Base-by-base conservation (phyloP, 2,113 vertebrate genomes). In the Podarcis muralis region DNA sequence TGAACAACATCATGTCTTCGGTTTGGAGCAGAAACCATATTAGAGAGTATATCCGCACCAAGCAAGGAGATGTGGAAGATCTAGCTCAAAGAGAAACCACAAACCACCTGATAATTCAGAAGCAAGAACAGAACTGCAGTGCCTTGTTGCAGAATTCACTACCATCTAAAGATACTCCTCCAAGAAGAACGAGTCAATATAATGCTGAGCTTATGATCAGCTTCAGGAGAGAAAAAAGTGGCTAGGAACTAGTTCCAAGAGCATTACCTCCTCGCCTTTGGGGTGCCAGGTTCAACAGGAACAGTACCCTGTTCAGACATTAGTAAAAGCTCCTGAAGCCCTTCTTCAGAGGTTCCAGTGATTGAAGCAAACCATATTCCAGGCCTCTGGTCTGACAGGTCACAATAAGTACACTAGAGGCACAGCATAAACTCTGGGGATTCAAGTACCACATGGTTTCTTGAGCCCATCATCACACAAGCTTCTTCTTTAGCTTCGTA, bases 1-100 rank as follows among this genome's bases (percentile, higher is more conserved):
- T 79, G 92, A 87, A 93, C 2, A 90, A 77, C 88, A 93, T 89
- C 40, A 83, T 30, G 48, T 78, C 90, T 94, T 91, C 92, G 88
- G 13, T 83, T 78, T 86, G 65, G 90, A 93, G 84, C 93, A 91
- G 88, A 90, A 90, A 91, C 77, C 94, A 93, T 92, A 69, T 93
- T 93, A 95, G 94, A 69, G 93, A 95, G 95, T 92, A 92, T 92
- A 89, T 90, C 91, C 89, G 76, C 92, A 90, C 91, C 91, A 90
- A 96, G 93, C 93, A 92, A 91, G 86, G 71, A 27, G 93, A 93
- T 79, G 57, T 81, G 86, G 83, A 94, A 91, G 90, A 75, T 93
- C 59, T 89, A 87, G 90, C 85, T 94, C 88, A 92, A 92, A 84
- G 91, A 92, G 88, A 88, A 90, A 93, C 88, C 88, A 87, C 76